Conservation (phyloP, 1,140 invertebrate species). For the Condylostylus longicornis region DNA sequence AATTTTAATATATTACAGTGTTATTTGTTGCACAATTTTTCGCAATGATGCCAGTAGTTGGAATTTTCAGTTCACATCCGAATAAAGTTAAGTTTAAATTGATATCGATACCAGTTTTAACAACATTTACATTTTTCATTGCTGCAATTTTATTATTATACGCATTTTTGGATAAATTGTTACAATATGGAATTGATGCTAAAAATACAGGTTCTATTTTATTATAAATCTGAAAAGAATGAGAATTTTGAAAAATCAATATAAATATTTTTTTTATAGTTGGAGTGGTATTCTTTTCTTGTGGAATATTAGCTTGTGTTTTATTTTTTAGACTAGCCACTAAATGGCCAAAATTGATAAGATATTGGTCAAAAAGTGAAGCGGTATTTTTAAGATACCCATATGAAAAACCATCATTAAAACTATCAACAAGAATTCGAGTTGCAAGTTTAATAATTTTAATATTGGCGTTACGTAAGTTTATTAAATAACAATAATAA, state of each 20-base stretch:
- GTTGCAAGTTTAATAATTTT: slow-evolving; percentile 19
- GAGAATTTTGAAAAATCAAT: not conserved
- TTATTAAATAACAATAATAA: no score
- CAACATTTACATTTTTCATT: slow-evolving; percentile 14
- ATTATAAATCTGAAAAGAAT: not conserved
- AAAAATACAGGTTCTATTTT: slow-evolving; percentile 21
- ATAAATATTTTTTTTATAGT: slow-evolving; percentile 9
- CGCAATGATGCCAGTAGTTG: slow-evolving; percentile 18
- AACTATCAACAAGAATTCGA: slow-evolving; percentile 14
- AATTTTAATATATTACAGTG: slow-evolving; percentile 11
- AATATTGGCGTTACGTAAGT: slow-evolving; percentile 13
- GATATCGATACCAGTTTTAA: slow-evolving; percentile 15
- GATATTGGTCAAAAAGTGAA: slow-evolving; percentile 20
- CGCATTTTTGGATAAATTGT: slow-evolving; percentile 13
- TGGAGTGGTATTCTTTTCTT: slow-evolving; percentile 19
- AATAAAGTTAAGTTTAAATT: slow-evolving; percentile 15
- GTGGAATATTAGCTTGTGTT: slow-evolving; percentile 13
- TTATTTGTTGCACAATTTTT: slow-evolving; percentile 23
- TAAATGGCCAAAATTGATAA: slow-evolving; percentile 20
- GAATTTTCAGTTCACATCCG: slow-evolving; percentile 14
- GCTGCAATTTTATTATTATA: slow-evolving; percentile 11
- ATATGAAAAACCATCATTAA: slow-evolving; percentile 14
- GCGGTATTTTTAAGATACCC: slow-evolving; percentile 17
- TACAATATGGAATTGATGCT: slow-evolving; percentile 18
- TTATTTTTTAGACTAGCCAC: slow-evolving; percentile 17